Percentiles rank a stretch among this genome's conserved stretches.
These are phyloP conservation scores for Tetragnatha montana DNA, from an alignment of 2,888 invertebrate species.

Conservation along the genomic window DNA sequence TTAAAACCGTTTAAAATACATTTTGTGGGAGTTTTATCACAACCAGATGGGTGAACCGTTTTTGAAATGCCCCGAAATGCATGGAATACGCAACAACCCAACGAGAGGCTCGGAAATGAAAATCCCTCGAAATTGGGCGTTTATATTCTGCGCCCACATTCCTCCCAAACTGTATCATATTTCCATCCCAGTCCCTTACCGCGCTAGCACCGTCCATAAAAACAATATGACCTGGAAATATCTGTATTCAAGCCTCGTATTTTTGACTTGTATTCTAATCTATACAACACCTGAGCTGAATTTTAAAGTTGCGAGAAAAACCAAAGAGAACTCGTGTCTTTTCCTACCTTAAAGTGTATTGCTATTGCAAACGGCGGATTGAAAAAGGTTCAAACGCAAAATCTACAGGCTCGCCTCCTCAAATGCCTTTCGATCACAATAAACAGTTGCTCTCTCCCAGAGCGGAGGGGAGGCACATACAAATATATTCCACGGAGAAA, in stretches of 20 bases:
- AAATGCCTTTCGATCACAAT: conserved; percentile 23
- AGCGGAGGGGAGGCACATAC: not conserved
- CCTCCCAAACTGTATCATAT: conserved; percentile 22
- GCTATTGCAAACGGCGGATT: not conserved
- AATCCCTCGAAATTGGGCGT: conserved; percentile 22
- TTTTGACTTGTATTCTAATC: conserved; percentile 13
- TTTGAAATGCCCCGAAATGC: not conserved
- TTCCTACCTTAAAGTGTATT: conserved; percentile 3
- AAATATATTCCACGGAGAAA: not conserved
- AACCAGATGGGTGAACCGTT: not conserved
- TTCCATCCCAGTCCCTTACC: conserved; percentile 7
- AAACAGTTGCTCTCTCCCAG: not conserved
- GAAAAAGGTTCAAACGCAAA: not conserved
- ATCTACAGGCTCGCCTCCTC: conserved; percentile 17
- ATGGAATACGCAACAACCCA: not conserved
- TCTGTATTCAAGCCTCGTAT: conserved; percentile 34
- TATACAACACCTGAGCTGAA: conserved; percentile 39
- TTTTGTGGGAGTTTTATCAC: not conserved
- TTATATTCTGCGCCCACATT: conserved; percentile 17
- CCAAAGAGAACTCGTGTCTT: conserved; percentile 8
- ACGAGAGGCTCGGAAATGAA: not conserved
- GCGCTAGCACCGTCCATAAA: not conserved
- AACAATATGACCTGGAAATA: conserved; percentile 14
- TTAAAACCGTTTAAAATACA: not conserved
- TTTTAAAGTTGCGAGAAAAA: conserved; percentile 16